Base-by-base conservation (phyloP, 2,888 invertebrate genomes). In the Molanna angustata region DNA sequence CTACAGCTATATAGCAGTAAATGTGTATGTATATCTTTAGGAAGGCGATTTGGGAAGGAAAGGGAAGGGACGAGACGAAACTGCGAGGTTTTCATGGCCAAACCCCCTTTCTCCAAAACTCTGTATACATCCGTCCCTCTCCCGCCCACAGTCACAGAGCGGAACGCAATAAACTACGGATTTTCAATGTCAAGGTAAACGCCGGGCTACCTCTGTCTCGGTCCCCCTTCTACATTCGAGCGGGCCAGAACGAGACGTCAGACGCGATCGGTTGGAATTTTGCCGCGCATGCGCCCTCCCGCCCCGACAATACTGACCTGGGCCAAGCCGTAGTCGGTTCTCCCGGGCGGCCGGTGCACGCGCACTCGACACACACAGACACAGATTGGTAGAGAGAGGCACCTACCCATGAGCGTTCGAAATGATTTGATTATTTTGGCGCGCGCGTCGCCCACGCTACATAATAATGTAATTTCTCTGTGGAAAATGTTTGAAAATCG, bases 241-340 rank as follows among this genome's bases (percentile, higher is more conserved):
- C 11, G 22, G 22, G 31, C 11, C 18, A 4, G 40, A n/a, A 41
- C 17, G 19, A 14, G 31, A 39, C 48, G 19, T 18, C 21, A 19
- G 50, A 39, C 22, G n/a, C n/a, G n/a, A n/a, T n/a, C n/a, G n/a
- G n/a, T n/a, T n/a, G n/a, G 49, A 19, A 16, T 20, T 17, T 18
- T 19, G 27, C 40, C 22, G 48, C 44, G 55, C 51, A 51, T 37
- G 47, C 48, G 55, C 50, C 19, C 31, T 19, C 11, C 22, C 33
- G 33, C 43, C 41, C 27, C 42, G 43, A 21, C 49, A 42, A 14
- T 40, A 58, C 59, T 59, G 56, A 59, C 59, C 59, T 59, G 56
- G 52, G 49, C 45, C 56, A 59, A 56, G 52, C 47, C 37, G 47
- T 18, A 41, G 48, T 49, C 42, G 44, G 43, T 19, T 49, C 44